A percentile compares a stretch with the other conserved stretches of the same genome.
Evolutionary conservation across 2,888 invertebrate genomes (phyloP).

Genomic region (Phengaris alcon): DNA sequence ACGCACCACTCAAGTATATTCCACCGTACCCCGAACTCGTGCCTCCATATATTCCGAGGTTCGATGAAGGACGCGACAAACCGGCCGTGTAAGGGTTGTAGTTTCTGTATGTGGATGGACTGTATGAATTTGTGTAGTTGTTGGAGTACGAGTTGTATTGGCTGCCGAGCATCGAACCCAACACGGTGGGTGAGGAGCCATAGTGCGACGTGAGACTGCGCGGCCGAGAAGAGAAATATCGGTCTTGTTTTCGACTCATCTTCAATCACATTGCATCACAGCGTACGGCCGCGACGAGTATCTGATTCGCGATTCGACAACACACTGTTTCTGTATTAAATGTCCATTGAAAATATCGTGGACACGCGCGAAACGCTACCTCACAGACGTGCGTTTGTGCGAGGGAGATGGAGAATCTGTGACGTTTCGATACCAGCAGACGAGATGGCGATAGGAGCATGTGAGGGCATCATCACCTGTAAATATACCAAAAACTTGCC

Average conservation of each 20-base stretch:
- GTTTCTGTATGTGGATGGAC: constrained; percentile 65
- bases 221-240: constrained; percentile 60
- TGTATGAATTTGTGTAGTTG: constrained; percentile 61
- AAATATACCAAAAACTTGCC: constrained; percentile 53
- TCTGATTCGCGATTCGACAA: constrained; percentile 58
- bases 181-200: constrained; percentile 69
- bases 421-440: constrained; percentile 54
- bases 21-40: constrained; percentile 84
- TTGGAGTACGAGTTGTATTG: constrained; percentile 65
- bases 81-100: constrained; percentile 71
- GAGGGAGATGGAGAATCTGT: constrained; percentile 49
- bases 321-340: constrained; percentile 67
- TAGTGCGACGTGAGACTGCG: constrained; percentile 67
- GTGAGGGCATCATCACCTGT: constrained; percentile 64
- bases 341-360: constrained; percentile 65
- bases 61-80: constrained; percentile 59
- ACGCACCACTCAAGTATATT: constrained; percentile 80
- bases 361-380: constrained; percentile 55
- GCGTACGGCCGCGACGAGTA: constrained; percentile 49
- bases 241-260: constrained; percentile 74
- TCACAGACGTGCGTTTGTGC: constrained; percentile 52
- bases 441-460: constrained; percentile 52
- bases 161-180: constrained; percentile 63
- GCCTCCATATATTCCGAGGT: constrained; percentile 79
- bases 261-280: constrained; percentile 56